Conservation (phyloP, 2,888 invertebrate species). For the Argyresthia goedartella region DNA sequence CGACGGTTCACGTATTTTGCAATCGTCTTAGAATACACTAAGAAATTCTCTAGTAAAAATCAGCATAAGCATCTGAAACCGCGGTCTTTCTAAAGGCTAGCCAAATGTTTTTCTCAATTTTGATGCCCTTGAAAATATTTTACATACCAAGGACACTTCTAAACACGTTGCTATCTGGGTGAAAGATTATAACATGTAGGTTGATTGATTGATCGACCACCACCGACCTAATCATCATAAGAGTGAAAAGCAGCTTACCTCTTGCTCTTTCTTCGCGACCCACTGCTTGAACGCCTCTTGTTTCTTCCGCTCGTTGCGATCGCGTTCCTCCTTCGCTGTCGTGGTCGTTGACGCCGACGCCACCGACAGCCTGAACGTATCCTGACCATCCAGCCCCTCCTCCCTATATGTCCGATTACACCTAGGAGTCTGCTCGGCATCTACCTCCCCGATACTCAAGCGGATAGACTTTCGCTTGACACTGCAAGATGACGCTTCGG, state of each 20-base stretch:
- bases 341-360: conserved; percentile 53
- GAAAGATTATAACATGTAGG: too few relatives aligned
- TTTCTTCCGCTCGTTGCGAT: conserved; percentile 45
- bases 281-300: conserved; percentile 54
- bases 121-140: too few relatives aligned
- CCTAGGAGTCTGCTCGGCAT: conserved; percentile 39
- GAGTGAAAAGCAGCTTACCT: conserved; percentile 36
- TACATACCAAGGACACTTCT: too few relatives aligned
- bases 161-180: too few relatives aligned
- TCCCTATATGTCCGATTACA: conserved; percentile 45
- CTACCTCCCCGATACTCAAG: conserved; percentile 19
- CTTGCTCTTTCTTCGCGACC: conserved; percentile 54
- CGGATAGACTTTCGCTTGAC: conserved; percentile 50
- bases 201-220: too few relatives aligned
- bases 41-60: too few relatives aligned
- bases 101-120: too few relatives aligned
- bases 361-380: conserved; percentile 57
- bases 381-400: conserved; percentile 30
- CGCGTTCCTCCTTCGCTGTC: conserved; percentile 57
- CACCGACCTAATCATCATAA: too few relatives aligned
- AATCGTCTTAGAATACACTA: too few relatives aligned
- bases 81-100: too few relatives aligned
- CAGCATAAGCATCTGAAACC: too few relatives aligned
- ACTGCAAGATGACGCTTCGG: conserved; percentile 37
- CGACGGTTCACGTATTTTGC: too few relatives aligned